Evolutionary conservation across 2,888 invertebrate species (phyloP), one percentile per base, ranked within the genome.

Genomic region (Pollenia griseotomentosa): DNA sequence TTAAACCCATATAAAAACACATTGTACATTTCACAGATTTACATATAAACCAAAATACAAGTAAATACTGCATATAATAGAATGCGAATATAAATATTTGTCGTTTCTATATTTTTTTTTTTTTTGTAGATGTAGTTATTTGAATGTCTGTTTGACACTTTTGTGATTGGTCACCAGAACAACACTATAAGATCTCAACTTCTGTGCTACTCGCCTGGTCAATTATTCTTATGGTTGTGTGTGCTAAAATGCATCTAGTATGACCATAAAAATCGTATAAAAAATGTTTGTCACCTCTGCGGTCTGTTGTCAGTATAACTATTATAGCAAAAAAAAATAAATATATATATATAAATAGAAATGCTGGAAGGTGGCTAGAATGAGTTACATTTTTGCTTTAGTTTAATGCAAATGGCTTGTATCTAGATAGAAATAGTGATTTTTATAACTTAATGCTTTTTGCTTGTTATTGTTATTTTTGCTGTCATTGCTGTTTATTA

Each of bases 261-360:
- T 23, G 23, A 23, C 23, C 23, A 63, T 14, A 65, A 65, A 65
- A 63, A 53, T 55, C 9, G 33, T 65, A 10, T 61, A 71, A 80
- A 63, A 71, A 80, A 71, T 63, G 71, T 63, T 71, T 63, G 71
- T 80, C 80, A 71, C 71, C 71, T 71, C 71, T 81, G 73, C 40
- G 65, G 65, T 48, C 33, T 33, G 5, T 68, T 57, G 44, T 46
- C 33, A 46, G 19, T 16, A 68, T 55, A 57, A 46, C 10, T 33
- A 40, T n/a, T 16, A 33, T 11, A 23, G 46, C 12, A 7, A n/a
- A 14, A 55, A 55, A 71, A 23, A 23, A 23, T 23, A 23, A 2
- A 23, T 23, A 33, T 2, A 33, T 33, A 33, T 33, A 33, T 33
- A 80, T 55, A 57, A 57, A 73, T 46, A 23, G 16, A 65, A 81